phyloP scores from a whole-genome alignment of 2,113 vertebrate species.

The Equus quagga region DNA sequence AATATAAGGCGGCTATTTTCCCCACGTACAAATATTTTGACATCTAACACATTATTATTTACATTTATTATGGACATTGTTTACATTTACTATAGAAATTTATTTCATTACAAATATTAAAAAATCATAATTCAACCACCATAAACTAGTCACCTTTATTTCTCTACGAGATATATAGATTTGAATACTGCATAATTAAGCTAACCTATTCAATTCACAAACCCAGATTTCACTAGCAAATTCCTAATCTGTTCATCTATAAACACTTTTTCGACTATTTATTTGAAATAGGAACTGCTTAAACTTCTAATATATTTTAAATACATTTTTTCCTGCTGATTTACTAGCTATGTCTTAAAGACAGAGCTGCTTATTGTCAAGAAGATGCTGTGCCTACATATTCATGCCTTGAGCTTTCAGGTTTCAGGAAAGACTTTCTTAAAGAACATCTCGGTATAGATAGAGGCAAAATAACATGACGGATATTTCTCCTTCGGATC shows the following conservation, averaged over 20 bases:
- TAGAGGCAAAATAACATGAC: neutral
- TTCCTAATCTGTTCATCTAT: neutral
- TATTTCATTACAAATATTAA: slow-evolving; percentile 32
- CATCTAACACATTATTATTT: neutral
- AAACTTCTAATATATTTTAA: neutral
- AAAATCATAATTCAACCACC: neutral
- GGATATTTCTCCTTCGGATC: slow-evolving; percentile 16
- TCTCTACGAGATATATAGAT: neutral
- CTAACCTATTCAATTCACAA: neutral
- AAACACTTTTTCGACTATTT: neutral
- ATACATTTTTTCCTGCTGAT: neutral
- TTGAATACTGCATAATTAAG: neutral
- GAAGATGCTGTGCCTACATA: neutral
- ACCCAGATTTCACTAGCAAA: neutral
- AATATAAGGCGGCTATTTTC: neutral
- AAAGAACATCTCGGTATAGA: neutral
- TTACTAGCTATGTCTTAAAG: neutral
- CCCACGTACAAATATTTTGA: neutral
- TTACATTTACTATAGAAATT: neutral
- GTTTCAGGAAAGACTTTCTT: neutral
- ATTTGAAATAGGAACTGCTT: slow-evolving; percentile 17
- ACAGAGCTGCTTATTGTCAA: neutral
- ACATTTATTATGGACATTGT: neutral
- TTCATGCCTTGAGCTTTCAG: neutral
- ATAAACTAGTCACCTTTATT: slow-evolving; percentile 8